These are phyloP conservation scores for Dermolepida albohirtum DNA, from an alignment of 2,888 invertebrate genomes.

Conservation along the genomic window DNA sequence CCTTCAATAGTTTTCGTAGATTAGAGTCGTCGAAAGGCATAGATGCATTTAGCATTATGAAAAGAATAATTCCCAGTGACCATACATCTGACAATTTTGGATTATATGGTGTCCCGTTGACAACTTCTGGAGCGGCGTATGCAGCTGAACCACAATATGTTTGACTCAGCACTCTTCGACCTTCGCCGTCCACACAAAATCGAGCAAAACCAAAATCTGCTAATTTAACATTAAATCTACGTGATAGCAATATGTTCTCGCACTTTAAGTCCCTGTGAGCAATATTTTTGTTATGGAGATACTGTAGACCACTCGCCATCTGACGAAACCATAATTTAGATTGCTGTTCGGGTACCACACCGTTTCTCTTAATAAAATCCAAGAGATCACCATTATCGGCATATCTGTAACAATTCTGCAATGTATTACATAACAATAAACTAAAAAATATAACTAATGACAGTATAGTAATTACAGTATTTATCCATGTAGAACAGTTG, in stretches of 20 bases:
- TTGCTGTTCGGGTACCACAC: slow-evolving; percentile 82
- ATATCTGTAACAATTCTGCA: slow-evolving; percentile 62
- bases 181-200: slow-evolving; percentile 79
- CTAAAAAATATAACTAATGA: background rate
- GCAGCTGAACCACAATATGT: slow-evolving; percentile 98
- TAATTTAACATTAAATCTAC: slow-evolving; percentile 87
- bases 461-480: background rate
- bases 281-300: slow-evolving; percentile 86
- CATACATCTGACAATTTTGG: slow-evolving; percentile 92
- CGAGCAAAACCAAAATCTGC: slow-evolving; percentile 96
- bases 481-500: background rate
- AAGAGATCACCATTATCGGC: slow-evolving; percentile 92
- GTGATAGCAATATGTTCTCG: slow-evolving; percentile 88
- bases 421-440: background rate
- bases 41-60: slow-evolving; percentile 92
- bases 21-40: slow-evolving; percentile 96
- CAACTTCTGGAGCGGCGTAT: slow-evolving; percentile 93
- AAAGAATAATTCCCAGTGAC: slow-evolving; percentile 92
- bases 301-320: slow-evolving; percentile 85
- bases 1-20: slow-evolving; percentile 82
- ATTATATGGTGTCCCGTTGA: slow-evolving; percentile 89
- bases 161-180: slow-evolving; percentile 82
- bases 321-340: slow-evolving; percentile 88
- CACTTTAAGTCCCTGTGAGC: slow-evolving; percentile 95
- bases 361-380: slow-evolving; percentile 84